These are phyloP conservation scores for Caranx melampygus DNA, from an alignment of 2,113 vertebrate genomes.

Conservation along the genomic window DNA sequence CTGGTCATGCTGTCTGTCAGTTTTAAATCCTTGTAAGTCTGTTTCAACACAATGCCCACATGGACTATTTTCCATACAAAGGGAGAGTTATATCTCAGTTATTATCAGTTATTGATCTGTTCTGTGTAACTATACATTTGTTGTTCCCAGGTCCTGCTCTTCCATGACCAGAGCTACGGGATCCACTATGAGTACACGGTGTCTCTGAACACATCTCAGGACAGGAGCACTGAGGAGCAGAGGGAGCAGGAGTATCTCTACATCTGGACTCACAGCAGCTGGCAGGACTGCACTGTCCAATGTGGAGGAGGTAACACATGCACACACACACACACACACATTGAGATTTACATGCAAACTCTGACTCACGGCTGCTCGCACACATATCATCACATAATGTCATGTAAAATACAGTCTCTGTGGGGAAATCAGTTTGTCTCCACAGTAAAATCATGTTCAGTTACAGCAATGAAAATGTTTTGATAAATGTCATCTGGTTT, in stretches of 20 bases:
- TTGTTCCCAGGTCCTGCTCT: constrained; percentile 90
- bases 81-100: too few species aligned
- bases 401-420: not conserved
- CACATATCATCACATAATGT: not conserved
- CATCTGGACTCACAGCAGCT: constrained; percentile 96
- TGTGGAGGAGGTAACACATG: constrained; percentile 92
- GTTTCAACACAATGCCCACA: not conserved
- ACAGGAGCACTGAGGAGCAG: constrained; percentile 81
- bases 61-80: too few species aligned
- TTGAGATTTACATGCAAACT: constrained; percentile 3
- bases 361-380: not conserved
- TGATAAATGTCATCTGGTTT: constrained; percentile 7
- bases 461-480: constrained; percentile 7
- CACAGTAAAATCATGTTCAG: not conserved
- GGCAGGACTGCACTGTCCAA: constrained; percentile 93
- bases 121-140: too few species aligned
- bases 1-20: not conserved
- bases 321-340: constrained; percentile 8
- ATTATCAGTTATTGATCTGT: too few species aligned
- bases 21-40: not conserved
- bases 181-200: constrained; percentile 98
- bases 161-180: constrained; percentile 96
- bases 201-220: constrained; percentile 88
- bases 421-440: not conserved
- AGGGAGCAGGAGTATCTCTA: constrained; percentile 89